Conservation (phyloP, 1,140 invertebrate genomes). For the Drosophila quadrilineata region DNA sequence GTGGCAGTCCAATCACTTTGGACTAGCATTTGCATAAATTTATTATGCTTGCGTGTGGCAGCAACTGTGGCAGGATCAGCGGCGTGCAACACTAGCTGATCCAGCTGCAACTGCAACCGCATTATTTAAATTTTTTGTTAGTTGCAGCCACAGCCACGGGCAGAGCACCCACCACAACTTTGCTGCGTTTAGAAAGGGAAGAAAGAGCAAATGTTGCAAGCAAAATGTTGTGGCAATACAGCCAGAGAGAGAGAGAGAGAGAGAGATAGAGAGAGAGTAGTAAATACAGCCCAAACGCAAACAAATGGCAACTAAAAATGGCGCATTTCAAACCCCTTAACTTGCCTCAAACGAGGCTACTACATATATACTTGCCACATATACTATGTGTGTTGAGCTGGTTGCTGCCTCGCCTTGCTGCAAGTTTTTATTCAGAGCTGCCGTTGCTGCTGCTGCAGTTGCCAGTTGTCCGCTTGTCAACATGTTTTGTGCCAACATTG, state of each 20-base stretch:
- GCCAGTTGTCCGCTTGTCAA: conserved; percentile 47
- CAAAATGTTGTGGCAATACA: conserved; percentile 56
- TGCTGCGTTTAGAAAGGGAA: no score
- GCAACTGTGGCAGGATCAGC: conserved; percentile 37
- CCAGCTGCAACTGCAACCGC: conserved; percentile 54
- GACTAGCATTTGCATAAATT: conserved; percentile 65
- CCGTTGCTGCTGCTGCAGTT: conserved; percentile 28
- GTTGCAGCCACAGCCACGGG: neutral
- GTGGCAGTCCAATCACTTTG: conserved; percentile 38
- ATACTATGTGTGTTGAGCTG: conserved; percentile 23
- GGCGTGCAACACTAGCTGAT: neutral
- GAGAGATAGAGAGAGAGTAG: no score
- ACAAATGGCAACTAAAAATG: conserved; percentile 79
- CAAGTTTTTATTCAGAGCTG: conserved; percentile 43
- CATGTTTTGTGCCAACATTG: conserved; percentile 62
- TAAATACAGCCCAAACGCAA: conserved; percentile 35
- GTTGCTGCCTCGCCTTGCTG: conserved; percentile 36
- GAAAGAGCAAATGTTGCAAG: conserved; percentile 37
- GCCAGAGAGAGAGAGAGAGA: no score
- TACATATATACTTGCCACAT: neutral
- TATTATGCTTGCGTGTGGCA: conserved; percentile 57
- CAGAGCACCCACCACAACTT: conserved; percentile 40
- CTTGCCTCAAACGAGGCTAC: conserved; percentile 17
- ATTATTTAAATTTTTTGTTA: conserved; percentile 70
- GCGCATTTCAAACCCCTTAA: conserved; percentile 65